phyloP scores from a whole-genome alignment of 2,113 vertebrate genomes.

The Larimichthys crocea region DNA sequence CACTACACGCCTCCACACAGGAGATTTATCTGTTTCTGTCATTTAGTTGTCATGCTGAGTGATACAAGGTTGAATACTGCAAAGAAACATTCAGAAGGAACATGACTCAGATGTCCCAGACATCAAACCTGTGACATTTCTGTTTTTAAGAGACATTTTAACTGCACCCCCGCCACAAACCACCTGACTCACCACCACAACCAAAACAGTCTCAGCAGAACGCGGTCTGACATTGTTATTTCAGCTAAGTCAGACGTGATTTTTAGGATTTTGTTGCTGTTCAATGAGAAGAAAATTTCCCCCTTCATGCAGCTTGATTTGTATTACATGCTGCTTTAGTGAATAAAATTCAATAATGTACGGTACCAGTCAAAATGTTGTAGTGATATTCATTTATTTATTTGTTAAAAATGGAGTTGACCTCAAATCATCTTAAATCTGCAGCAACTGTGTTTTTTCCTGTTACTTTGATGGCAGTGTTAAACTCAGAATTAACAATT shows the following conservation, averaged over 20 bases:
- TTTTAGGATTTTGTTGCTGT: background rate
- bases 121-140: background rate
- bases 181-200: background rate
- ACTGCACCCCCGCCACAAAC: background rate
- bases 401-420: too few relatives aligned
- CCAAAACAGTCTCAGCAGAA: background rate
- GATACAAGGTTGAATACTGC: background rate
- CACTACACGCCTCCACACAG: background rate
- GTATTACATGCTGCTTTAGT: background rate
- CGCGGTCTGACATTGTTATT: background rate
- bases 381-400: too few relatives aligned
- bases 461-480: too few relatives aligned
- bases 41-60: background rate
- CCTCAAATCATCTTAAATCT: too few relatives aligned
- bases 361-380: too few relatives aligned
- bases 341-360: background rate
- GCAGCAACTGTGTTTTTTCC: too few relatives aligned
- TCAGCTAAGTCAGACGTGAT: slow-evolving; percentile 3
- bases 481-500: too few relatives aligned
- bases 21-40: background rate
- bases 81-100: background rate
- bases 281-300: background rate
- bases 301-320: background rate
- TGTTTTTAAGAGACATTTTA: background rate
- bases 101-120: background rate